Conservation (phyloP, 2,797 vertebrate species). For the Paratrypauchen microcephalus region DNA sequence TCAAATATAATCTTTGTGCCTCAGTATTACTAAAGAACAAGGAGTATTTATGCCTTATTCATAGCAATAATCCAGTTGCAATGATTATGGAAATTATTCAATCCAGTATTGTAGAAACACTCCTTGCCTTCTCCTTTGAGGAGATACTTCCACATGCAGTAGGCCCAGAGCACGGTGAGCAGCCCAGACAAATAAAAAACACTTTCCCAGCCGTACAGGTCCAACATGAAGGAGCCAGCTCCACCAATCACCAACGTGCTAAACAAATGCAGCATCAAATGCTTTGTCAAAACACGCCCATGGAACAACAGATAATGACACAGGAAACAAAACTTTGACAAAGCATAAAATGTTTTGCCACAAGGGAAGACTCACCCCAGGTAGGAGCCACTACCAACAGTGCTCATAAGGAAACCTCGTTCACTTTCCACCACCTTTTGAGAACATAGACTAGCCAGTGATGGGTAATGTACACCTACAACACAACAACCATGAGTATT, state of each 20-base stretch:
- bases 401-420: conserved; percentile 92
- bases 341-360: background rate
- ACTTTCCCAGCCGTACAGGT: conserved; percentile 91
- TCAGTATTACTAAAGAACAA: background rate
- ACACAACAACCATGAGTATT: conserved; percentile 1
- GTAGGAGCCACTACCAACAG: conserved; percentile 91
- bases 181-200: conserved; percentile 92
- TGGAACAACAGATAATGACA: background rate
- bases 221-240: conserved; percentile 89
- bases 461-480: conserved; percentile 91
- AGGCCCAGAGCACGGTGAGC: conserved; percentile 90
- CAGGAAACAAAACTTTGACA: background rate
- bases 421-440: conserved; percentile 90
- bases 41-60: background rate
- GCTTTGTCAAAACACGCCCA: background rate
- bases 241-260: conserved; percentile 91
- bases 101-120: background rate
- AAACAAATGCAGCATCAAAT: conserved; percentile 69
- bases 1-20: too few species aligned
- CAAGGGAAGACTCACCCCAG: conserved; percentile 84
- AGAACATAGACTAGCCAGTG: conserved; percentile 91
- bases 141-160: conserved; percentile 91
- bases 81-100: conserved; percentile 22
- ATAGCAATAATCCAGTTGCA: background rate
- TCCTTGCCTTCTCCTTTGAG: conserved; percentile 85